These are phyloP conservation scores for Rhinichthys klamathensis DNA, from an alignment of 2,113 vertebrate genomes.

Conservation along the genomic window DNA sequence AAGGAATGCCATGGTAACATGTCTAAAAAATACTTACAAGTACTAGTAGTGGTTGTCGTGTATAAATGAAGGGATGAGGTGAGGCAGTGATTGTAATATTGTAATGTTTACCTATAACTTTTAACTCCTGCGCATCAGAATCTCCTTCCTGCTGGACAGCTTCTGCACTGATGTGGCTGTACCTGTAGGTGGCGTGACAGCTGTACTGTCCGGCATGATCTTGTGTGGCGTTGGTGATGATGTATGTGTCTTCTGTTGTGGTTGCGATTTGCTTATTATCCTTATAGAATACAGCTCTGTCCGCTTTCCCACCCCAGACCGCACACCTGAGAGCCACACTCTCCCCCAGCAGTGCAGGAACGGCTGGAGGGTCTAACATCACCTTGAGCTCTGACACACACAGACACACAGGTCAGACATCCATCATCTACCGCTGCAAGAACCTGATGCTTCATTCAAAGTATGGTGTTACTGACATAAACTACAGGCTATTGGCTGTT, in stretches of 20 bases:
- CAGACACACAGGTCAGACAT: constrained; percentile 7
- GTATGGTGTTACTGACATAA: background rate
- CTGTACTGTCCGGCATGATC: constrained; percentile 12
- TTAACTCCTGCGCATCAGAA: constrained; percentile 55
- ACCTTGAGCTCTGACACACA: constrained; percentile 47
- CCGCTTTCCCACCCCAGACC: constrained; percentile 29
- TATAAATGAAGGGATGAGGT: background rate
- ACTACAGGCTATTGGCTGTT: background rate
- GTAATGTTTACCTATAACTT: constrained; percentile 50
- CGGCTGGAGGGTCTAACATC: constrained; percentile 52
- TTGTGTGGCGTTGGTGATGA: background rate
- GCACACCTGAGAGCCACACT: constrained; percentile 56
- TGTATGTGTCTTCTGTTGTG: accelerated
- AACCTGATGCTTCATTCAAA: too few species aligned
- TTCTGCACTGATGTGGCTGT: accelerated
- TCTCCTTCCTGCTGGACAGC: accelerated
- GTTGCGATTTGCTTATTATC: accelerated
- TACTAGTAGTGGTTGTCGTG: background rate
- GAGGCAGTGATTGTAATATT: background rate
- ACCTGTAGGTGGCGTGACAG: constrained; percentile 53
- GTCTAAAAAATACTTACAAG: background rate
- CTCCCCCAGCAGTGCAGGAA: constrained; percentile 48
- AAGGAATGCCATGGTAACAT: background rate
- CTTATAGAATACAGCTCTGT: constrained; percentile 1
- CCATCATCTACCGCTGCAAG: background rate